Evolutionary conservation across 2,888 invertebrate genomes (phyloP).

Genomic region (Lycophotia porphyrea): DNA sequence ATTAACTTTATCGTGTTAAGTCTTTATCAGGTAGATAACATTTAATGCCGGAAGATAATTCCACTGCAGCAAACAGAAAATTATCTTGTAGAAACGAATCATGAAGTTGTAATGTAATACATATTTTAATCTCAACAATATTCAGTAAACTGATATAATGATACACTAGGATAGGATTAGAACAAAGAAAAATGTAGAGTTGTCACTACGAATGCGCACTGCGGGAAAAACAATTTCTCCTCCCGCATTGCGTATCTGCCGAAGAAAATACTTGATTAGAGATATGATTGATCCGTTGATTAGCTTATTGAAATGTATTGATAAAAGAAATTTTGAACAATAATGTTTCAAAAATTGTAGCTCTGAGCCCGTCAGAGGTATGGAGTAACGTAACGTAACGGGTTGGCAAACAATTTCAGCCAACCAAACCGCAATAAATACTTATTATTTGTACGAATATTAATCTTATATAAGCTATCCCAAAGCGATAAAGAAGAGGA

Average conservation of each 20-base stretch:
- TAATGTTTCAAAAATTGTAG: not conserved
- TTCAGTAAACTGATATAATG: not conserved
- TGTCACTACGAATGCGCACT: slow-evolving; percentile 58
- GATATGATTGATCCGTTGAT: slow-evolving; percentile 14
- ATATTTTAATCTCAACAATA: slow-evolving; percentile 5
- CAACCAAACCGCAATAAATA: slow-evolving; percentile 38
- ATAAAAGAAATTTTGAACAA: not conserved
- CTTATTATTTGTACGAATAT: slow-evolving; percentile 53
- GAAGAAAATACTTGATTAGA: slow-evolving; percentile 23
- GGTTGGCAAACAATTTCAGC: slow-evolving; percentile 15
- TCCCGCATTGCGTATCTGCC: slow-evolving; percentile 58
- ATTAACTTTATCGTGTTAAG: slow-evolving; percentile 15
- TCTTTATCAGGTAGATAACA: slow-evolving; percentile 13
- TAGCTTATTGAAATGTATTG: slow-evolving; percentile 1
- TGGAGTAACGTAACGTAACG: slow-evolving; percentile 1
- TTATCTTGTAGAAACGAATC: not conserved
- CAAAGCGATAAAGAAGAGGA: slow-evolving; percentile 64
- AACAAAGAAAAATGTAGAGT: slow-evolving; percentile 38
- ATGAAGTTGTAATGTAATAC: not conserved
- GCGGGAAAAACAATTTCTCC: slow-evolving; percentile 52
- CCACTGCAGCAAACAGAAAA: not conserved
- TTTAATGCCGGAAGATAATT: slow-evolving; percentile 1
- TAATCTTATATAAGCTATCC: slow-evolving; percentile 55
- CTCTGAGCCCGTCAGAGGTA: not conserved
- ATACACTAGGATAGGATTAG: slow-evolving; percentile 9